Evolutionary conservation across 2,797 vertebrate genomes (phyloP), one percentile per base, ranked within the genome.

Genomic region (Sebastolobus altivelis): DNA sequence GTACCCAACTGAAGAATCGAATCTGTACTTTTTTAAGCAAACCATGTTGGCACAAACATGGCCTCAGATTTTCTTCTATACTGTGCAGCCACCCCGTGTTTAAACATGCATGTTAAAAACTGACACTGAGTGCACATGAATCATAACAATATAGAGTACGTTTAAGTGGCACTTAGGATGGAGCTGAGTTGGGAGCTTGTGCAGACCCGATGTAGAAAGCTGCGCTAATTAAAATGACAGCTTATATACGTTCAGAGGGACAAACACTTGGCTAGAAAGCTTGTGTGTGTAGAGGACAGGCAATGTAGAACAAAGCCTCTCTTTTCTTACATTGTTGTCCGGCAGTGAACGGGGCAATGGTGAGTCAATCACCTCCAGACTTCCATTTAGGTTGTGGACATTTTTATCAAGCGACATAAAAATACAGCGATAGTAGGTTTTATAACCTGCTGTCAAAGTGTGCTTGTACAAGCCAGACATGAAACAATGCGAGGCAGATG

Each of bases 91-190:
- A n/a, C 22, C 8, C 20, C 33, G 4, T 77, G 68, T 73, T 80
- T 73, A 74, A 40, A 58, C 37, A 38, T 52, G 20, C 31, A 72
- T 20, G 56, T 72, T 56, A 49, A 60, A 77, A 71, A 63, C 27
- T 16, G 66, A 67, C 16, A 65, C 13, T 59, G 35, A 73, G 62
- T 40, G 46, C 31, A 72, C 43, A 71, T 70, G 31, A 75, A 72
- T 77, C 35, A 54, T 77, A 82, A 74, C 62, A 77, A 66, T 43
- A 20, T 27, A 9, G 33, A 71, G 65, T 18, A 46, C 25, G 33
- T 75, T 61, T 56, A 75, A 72, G 74, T 73, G 78, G 43, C 55
- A 77, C 77, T 82, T 73, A 20, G 76, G 72, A 74, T 27, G 31
- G 43, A 79, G 72, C 63, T 52, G 20, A 65, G 33, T 14, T 22